These are phyloP conservation scores for Choreutis nemorana DNA, from an alignment of 2,888 invertebrate species.

Conservation along the genomic window DNA sequence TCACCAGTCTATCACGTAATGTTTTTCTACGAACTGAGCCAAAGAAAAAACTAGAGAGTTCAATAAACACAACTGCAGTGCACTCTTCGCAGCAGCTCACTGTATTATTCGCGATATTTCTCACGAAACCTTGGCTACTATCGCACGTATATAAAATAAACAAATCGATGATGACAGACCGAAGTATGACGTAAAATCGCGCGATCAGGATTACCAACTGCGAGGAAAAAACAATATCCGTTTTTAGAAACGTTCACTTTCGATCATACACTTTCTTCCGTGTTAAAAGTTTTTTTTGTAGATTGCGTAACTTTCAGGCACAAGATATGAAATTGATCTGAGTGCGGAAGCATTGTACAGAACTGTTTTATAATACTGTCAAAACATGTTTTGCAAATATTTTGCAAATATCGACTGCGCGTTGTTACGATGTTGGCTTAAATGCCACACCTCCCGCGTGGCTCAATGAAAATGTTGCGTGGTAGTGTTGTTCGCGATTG, in stretches of 20 bases:
- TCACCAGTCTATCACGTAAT: conserved; percentile 4
- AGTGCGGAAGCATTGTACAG: conserved; percentile 7
- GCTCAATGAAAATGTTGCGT: conserved; percentile 25
- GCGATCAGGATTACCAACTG: conserved; percentile 39
- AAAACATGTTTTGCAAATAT: conserved; percentile 36
- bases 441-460: conserved; percentile 36
- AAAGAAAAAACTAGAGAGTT: conserved; percentile 9
- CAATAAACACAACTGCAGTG: conserved; percentile 11
- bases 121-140: conserved; percentile 19
- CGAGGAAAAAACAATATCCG: conserved; percentile 25
- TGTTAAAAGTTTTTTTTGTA: conserved; percentile 6
- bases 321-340: conserved; percentile 18
- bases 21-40: neutral
- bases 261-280: conserved; percentile 11
- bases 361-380: conserved; percentile 27
- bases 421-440: conserved; percentile 14
- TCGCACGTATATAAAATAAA: conserved; percentile 28
- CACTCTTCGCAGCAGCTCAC: conserved; percentile 5
- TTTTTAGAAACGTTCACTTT: too few relatives aligned
- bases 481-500: too few relatives aligned
- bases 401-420: conserved; percentile 8
- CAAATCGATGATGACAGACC: conserved; percentile 35
- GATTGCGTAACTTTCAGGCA: conserved; percentile 8
- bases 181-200: conserved; percentile 42
- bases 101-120: conserved; percentile 8